phyloP scores from a whole-genome alignment of 2,113 vertebrate species.

The Garra rufa region DNA sequence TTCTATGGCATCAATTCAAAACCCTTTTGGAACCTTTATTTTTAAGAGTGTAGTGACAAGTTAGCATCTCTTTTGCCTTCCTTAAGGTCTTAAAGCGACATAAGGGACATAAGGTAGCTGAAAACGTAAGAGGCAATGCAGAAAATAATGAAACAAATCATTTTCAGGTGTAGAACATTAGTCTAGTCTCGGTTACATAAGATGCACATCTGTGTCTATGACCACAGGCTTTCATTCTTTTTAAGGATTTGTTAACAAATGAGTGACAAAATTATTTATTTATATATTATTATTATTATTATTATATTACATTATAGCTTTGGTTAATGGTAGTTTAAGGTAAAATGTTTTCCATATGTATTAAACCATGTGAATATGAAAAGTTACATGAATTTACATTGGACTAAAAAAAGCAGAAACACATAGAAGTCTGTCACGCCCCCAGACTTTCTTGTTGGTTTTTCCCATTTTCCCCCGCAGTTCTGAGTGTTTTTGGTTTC shows the following conservation, averaged over 20 bases:
- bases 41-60: neutral
- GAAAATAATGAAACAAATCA: too few species aligned
- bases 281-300: too few species aligned
- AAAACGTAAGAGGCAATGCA: too few species aligned
- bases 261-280: neutral
- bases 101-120: neutral
- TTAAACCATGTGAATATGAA: neutral
- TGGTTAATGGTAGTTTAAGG: neutral
- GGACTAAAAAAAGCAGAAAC: neutral
- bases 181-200: too few species aligned
- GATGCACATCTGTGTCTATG: neutral
- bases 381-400: neutral
- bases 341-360: neutral
- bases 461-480: too few species aligned
- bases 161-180: too few species aligned
- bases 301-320: neutral
- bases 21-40: too few species aligned
- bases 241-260: neutral
- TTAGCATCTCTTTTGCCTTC: neutral
- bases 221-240: neutral
- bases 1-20: too few species aligned
- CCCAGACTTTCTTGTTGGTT: too few species aligned
- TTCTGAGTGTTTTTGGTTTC: too few species aligned
- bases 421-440: too few species aligned
- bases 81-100: neutral